Conservation (phyloP, 1,140 invertebrate genomes). For the Drosophila quadrilineata region DNA sequence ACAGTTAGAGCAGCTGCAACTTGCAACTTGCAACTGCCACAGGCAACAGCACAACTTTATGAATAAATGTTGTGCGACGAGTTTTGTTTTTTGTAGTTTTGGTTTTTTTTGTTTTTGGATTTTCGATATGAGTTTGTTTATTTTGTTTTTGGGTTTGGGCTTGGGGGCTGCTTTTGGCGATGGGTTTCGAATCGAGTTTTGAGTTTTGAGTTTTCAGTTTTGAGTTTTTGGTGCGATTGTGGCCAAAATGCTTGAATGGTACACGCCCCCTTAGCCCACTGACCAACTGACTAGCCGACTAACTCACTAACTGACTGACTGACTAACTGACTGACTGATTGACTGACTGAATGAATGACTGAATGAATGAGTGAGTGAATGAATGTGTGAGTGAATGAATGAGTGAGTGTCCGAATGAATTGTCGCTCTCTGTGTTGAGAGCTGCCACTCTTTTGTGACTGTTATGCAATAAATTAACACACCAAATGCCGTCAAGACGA, state of each 20-base stretch:
- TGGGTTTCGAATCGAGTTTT: constrained; percentile 10
- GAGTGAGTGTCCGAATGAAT: constrained; percentile 18
- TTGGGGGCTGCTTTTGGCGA: too few relatives aligned
- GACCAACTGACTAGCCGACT: constrained; percentile 38
- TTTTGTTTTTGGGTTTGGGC: constrained; percentile 1
- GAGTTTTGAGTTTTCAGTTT: too few relatives aligned
- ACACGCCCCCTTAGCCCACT: constrained; percentile 32
- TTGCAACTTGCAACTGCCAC: constrained; percentile 1
- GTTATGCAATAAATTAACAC: constrained; percentile 78
- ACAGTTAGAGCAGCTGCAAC: constrained; percentile 16
- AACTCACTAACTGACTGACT: constrained; percentile 22
- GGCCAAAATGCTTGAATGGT: constrained; percentile 29
- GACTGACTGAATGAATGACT: constrained; percentile 16
- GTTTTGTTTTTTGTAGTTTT: constrained; percentile 46
- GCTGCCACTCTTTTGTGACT: constrained; percentile 36
- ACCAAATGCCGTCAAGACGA: constrained; percentile 39
- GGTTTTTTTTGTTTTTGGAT: constrained; percentile 3
- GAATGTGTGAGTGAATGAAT: constrained; percentile 10
- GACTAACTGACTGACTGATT: neutral
- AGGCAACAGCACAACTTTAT: constrained; percentile 37
- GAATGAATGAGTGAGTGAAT: constrained; percentile 6
- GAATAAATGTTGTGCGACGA: constrained; percentile 58
- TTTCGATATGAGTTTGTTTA: neutral
- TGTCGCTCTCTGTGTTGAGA: constrained; percentile 15
- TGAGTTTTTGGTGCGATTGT: constrained; percentile 41